Conservation (phyloP, 2,113 vertebrate species). For the Coturnix japonica region DNA sequence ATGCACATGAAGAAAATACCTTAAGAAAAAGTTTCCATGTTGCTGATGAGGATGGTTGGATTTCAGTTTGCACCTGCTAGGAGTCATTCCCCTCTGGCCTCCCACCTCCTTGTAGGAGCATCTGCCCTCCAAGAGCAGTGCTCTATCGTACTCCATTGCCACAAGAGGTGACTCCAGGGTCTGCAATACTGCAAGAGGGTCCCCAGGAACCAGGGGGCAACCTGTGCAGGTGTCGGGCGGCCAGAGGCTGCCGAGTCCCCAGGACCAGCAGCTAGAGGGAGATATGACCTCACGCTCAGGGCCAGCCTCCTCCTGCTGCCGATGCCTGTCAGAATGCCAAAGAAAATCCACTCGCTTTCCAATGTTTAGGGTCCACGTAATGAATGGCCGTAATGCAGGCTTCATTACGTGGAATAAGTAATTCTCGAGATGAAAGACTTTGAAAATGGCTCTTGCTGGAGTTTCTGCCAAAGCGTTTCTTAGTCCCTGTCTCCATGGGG, state of each 20-base stretch:
- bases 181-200: background rate
- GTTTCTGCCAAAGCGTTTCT: conserved; percentile 16
- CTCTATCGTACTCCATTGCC: background rate
- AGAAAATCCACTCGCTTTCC: conserved; percentile 2
- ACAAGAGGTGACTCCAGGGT: background rate
- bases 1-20: background rate
- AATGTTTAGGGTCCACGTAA: conserved; percentile 7
- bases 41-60: background rate
- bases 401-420: background rate
- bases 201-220: fast-evolving
- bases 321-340: background rate
- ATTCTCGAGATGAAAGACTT: background rate
- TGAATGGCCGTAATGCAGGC: background rate
- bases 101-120: background rate
- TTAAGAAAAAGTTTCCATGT: background rate
- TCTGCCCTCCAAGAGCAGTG: background rate
- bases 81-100: background rate
- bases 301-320: background rate
- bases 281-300: conserved; percentile 53
- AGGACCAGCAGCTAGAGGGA: conserved; percentile 69
- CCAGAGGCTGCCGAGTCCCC: conserved; percentile 37
- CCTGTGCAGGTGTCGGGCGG: background rate
- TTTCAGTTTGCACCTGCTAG: background rate
- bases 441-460: conserved; percentile 43
- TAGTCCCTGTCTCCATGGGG: conserved; percentile 8